These are phyloP conservation scores for Hypselothyrea guttata DNA, from an alignment of 2,888 invertebrate genomes.

Conservation along the genomic window DNA sequence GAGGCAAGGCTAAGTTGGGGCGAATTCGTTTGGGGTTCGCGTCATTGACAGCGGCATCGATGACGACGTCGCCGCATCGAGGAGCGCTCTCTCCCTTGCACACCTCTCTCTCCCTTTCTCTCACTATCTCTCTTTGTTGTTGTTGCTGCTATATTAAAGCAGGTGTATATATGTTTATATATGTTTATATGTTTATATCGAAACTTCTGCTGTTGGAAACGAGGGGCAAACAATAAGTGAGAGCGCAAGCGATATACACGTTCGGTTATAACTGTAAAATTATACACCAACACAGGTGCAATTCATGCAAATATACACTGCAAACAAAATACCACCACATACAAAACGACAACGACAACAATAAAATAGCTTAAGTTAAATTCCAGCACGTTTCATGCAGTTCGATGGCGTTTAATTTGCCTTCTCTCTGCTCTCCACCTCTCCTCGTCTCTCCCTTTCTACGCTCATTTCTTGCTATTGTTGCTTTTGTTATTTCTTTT, in stretches of 20 bases:
- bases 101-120: not conserved
- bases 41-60: slow-evolving; percentile 63
- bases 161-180: slow-evolving; percentile 42
- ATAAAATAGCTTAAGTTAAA: slow-evolving; percentile 53
- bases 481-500: slow-evolving; percentile 28
- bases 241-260: slow-evolving; percentile 44
- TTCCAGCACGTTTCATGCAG: slow-evolving; percentile 66
- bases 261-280: slow-evolving; percentile 60
- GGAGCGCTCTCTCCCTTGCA: slow-evolving; percentile 3
- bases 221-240: slow-evolving; percentile 40
- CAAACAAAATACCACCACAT: slow-evolving; percentile 47
- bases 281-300: slow-evolving; percentile 62
- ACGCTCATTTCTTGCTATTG: slow-evolving; percentile 24
- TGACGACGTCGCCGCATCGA: slow-evolving; percentile 51
- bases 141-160: slow-evolving; percentile 27
- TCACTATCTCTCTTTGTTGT: not conserved
- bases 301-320: slow-evolving; percentile 65
- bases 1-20: slow-evolving; percentile 48
- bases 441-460: slow-evolving; percentile 29
- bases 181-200: no score
- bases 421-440: slow-evolving; percentile 10
- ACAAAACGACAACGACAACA: slow-evolving; percentile 9
- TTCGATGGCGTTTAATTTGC: slow-evolving; percentile 40
- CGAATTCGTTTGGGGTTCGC: slow-evolving; percentile 54
- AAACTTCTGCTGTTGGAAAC: slow-evolving; percentile 54